Evolutionary conservation across 2,113 vertebrate genomes (phyloP).

Genomic region (Lethenteron camtschaticum): DNA sequence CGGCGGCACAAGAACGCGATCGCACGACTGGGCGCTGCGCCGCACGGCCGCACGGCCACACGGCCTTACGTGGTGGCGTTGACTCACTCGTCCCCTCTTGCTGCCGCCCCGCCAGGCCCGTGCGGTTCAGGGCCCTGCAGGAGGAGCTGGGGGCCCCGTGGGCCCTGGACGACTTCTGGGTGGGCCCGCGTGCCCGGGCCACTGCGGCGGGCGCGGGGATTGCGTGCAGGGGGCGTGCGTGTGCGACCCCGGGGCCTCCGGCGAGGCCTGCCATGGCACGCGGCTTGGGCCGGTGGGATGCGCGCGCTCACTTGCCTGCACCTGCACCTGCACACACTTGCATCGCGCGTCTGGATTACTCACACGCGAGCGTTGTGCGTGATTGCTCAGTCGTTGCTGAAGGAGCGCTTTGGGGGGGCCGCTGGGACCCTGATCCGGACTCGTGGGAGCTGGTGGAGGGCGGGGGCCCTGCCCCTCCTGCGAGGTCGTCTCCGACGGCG

Average conservation of each 20-base stretch:
- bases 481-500: slow-evolving; percentile 68
- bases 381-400: slow-evolving; percentile 46
- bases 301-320: too few species aligned
- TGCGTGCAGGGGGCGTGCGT: slow-evolving; percentile 73
- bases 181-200: slow-evolving; percentile 60
- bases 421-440: slow-evolving; percentile 57
- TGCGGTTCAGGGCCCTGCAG: slow-evolving; percentile 90
- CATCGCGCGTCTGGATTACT: too few species aligned
- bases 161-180: slow-evolving; percentile 90
- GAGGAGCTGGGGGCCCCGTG: slow-evolving; percentile 73
- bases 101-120: slow-evolving; percentile 25
- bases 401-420: slow-evolving; percentile 62
- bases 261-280: slow-evolving; percentile 35
- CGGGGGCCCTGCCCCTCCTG: slow-evolving; percentile 65
- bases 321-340: too few species aligned
- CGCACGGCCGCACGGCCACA: too few species aligned
- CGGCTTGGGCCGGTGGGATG: too few species aligned
- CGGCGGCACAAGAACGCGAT: too few species aligned
- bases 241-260: slow-evolving; percentile 74
- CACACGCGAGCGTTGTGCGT: too few species aligned
- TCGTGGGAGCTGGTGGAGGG: slow-evolving; percentile 83
- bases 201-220: slow-evolving; percentile 79
- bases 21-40: too few species aligned
- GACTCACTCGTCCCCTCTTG: too few species aligned
- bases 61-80: too few species aligned